Evolutionary conservation across 2,888 invertebrate species (phyloP), one percentile per base, ranked within the genome.

Genomic region (Drosophila prolongata): DNA sequence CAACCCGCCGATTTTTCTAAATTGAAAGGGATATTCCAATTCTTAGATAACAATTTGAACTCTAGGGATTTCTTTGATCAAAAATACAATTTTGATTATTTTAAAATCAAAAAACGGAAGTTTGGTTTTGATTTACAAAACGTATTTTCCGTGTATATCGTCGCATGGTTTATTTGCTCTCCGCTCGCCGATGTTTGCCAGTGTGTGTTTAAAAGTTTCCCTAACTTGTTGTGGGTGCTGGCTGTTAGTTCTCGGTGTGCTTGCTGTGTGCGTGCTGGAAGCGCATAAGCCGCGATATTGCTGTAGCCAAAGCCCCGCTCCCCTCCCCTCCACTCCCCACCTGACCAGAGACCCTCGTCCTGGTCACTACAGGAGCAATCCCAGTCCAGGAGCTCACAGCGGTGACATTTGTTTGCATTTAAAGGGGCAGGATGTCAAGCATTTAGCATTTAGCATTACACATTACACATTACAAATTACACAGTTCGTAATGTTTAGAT

Each of bases 371-470:
- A 24, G 8, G 16, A 43, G 71, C 11, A 13, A 38, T 42, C 55
- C 35, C 35, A 24, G 53, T 11, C 37, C 72, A 38, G 47, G 72
- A 70, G 24, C 35, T 40, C 52, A 47, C 66, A 50, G 49, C 64
- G 71, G 61, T 80, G 77, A 73, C 75, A 87, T 88, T 84, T 78
- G 75, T 82, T 82, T 77, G 77, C 77, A 76, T 81, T 77, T 85
- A 58, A 60, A 59, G 68, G 46, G 55, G 60, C 65, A 75, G 89
- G 76, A 78, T 75, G 84, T 80, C 37, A 65, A 70, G 69, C 79
- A 85, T 87, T 87, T 77, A 87, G 69, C 81, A 87, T 87, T 87
- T 79, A 87, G 64, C 81, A 87, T 87, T 87, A 76, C 77, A 69
- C 75, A 87, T 85, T 78, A 75, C 52, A 73, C 66, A 87, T 78